Evolutionary conservation across 2,888 invertebrate genomes (phyloP), one percentile per base, ranked within the genome.

Genomic region (Epinotia ramella): DNA sequence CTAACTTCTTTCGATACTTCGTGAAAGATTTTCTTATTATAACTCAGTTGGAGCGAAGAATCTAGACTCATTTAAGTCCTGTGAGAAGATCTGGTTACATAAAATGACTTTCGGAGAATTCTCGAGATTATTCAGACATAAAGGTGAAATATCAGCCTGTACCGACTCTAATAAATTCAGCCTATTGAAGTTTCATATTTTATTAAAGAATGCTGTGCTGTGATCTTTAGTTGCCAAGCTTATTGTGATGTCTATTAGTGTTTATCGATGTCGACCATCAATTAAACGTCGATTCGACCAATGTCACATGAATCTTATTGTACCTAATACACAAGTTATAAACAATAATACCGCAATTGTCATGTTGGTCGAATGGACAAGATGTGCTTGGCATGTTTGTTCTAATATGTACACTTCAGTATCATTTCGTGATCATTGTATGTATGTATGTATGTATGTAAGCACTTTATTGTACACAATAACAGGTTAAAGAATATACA

Each of bases 191-290:
- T 16, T n/a, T 53, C 0, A 53, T 53, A 13, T n/a, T 53, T n/a
- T 5, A 16, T 49, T n/a, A 16, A 53, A n/a, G 6, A 53, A 53
- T n/a, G 53, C n/a, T n/a, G n/a, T n/a, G 53, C 53, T 53, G n/a
- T 53, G 53, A 53, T 53, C 2, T 53, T 53, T 53, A 53, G n/a
- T 53, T 53, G 53, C 53, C 1, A 53, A n/a, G 53, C n/a, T 53
- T 53, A 53, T n/a, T 53, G 53, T 53, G n/a, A 53, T 7, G n/a
- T 16, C 53, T n/a, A n/a, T 40, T 4, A 16, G n/a, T 53, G 13
- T n/a, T 49, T 53, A 53, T 53, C n/a, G n/a, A 53, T 53, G 53
- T 53, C 53, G 53, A 53, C n/a, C n/a, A n/a, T n/a, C 53, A 9
- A n/a, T 53, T 6, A 13, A 46, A n/a, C 16, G n/a, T 53, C 53